Percentiles rank a stretch among this genome's conserved stretches.
Evolutionary conservation across 2,888 invertebrate species (phyloP).

Genomic region (Pseudeuparius sepicola): DNA sequence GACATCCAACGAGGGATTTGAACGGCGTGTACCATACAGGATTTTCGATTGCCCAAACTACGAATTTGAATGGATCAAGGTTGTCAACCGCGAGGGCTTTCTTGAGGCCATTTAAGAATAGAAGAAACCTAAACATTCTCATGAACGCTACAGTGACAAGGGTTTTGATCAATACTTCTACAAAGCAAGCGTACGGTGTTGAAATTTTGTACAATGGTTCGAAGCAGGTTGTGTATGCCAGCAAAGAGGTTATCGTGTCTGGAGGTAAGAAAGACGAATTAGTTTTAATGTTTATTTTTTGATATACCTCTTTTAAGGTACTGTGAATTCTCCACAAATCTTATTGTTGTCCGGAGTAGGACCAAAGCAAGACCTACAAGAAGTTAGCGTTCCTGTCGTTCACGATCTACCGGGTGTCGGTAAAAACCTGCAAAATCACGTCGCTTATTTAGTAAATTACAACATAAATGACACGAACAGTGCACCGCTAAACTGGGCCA

Average conservation of each 20-base stretch:
- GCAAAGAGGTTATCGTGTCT: constrained; percentile 57
- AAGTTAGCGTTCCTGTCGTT: constrained; percentile 52
- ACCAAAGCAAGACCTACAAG: constrained; percentile 56
- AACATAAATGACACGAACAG: constrained; percentile 77
- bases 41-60: constrained; percentile 82
- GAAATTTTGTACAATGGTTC: constrained; percentile 53
- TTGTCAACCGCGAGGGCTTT: constrained; percentile 75
- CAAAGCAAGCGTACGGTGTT: constrained; percentile 67
- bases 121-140: constrained; percentile 73
- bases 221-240: constrained; percentile 50
- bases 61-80: constrained; percentile 74
- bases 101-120: constrained; percentile 63
- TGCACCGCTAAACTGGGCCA: constrained; percentile 81
- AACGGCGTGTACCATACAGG: constrained; percentile 75
- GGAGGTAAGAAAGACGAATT: constrained; percentile 36
- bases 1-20: constrained; percentile 65
- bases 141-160: constrained; percentile 72
- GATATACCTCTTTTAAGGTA: constrained; percentile 40
- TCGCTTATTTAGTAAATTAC: constrained; percentile 70
- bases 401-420: constrained; percentile 75
- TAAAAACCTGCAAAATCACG: constrained; percentile 77
- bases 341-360: constrained; percentile 86
- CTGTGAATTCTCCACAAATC: constrained; percentile 90
- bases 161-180: constrained; percentile 64
- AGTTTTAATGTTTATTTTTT: constrained; percentile 1